Conservation (phyloP, 2,797 vertebrate species). For the Steatocranus sp. region DNA sequence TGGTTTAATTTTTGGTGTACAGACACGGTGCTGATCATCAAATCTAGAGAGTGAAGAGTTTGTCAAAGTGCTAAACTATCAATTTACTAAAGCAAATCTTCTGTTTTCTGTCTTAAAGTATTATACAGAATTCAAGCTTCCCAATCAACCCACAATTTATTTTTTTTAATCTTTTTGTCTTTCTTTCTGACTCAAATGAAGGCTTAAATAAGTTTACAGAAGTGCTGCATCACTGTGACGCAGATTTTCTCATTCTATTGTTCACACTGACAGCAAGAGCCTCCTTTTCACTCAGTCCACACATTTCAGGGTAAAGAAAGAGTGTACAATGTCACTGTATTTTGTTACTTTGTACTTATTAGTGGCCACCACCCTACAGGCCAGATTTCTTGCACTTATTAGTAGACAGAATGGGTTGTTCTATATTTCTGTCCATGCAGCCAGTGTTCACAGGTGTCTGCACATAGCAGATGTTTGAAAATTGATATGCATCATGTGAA, state of each 20-base stretch:
- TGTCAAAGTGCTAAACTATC: neutral
- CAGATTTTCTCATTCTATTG: neutral
- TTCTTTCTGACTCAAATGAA: neutral
- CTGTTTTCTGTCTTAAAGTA: neutral
- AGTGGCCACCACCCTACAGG: neutral
- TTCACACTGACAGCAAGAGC: neutral
- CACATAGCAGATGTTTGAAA: neutral
- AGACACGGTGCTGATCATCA: neutral
- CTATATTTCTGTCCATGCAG: neutral
- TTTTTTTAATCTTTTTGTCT: neutral
- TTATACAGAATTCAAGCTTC: neutral
- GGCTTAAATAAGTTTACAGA: neutral
- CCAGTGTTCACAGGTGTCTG: neutral
- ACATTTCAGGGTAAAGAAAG: slow-evolving; percentile 15
- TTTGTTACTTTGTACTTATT: neutral
- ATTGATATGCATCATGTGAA: neutral
- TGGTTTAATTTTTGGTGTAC: neutral
- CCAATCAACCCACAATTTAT: neutral
- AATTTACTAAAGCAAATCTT: neutral
- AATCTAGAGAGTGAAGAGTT: neutral
- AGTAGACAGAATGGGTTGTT: slow-evolving; percentile 8
- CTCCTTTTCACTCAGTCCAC: neutral
- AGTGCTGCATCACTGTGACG: neutral
- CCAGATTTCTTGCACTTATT: slow-evolving; percentile 30
- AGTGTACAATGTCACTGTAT: neutral